Conservation (phyloP, 2,888 invertebrate genomes). For the Myopa testacea region DNA sequence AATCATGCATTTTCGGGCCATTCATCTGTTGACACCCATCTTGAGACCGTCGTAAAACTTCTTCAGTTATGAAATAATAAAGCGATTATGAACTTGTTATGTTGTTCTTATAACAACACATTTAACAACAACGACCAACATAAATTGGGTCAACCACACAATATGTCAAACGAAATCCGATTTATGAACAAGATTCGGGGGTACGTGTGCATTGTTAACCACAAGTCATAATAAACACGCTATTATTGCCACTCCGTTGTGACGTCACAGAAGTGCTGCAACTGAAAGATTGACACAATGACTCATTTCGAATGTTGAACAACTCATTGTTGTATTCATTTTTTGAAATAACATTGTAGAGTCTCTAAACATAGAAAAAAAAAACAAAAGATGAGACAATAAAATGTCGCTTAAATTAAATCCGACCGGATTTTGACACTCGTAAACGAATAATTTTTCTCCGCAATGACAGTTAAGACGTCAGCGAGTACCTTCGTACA, state of each 20-base stretch:
- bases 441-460: conserved; percentile 6
- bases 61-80: too few species aligned
- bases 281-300: background rate
- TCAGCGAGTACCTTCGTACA: conserved; percentile 18
- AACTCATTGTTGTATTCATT: background rate
- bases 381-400: background rate
- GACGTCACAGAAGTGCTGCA: background rate
- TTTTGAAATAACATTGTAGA: background rate
- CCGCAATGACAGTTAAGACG: conserved; percentile 37
- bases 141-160: too few species aligned
- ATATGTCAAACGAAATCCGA: too few species aligned
- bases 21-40: too few species aligned
- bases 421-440: background rate
- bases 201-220: too few species aligned
- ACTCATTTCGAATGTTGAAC: background rate
- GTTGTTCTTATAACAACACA: too few species aligned
- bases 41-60: too few species aligned
- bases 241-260: background rate
- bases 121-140: too few species aligned
- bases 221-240: too few species aligned
- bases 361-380: background rate
- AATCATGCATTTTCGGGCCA: too few species aligned
- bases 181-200: too few species aligned
- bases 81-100: too few species aligned
- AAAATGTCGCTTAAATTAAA: background rate